Percentiles rank a stretch among this genome's conserved stretches.
Conservation (phyloP, 53 echinoderm and acorn worm genomes). For the Echinometra lucunter region DNA sequence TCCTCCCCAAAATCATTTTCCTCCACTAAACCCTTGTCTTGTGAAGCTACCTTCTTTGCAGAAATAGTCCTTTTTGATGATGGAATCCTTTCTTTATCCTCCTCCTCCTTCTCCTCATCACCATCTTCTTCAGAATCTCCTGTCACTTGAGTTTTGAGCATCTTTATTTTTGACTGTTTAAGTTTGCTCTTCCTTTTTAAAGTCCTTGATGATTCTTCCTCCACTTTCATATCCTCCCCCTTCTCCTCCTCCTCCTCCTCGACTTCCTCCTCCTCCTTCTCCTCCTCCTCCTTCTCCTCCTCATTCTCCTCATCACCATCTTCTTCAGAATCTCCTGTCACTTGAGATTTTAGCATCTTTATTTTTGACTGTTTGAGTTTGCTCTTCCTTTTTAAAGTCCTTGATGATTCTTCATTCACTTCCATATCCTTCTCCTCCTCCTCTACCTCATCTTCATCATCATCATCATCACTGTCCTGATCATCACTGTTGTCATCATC, state of each 20-base stretch:
- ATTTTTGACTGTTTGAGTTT: background rate
- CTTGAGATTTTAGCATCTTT: background rate
- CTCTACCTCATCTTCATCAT: background rate
- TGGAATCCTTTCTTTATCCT: background rate
- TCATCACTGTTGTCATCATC: background rate
- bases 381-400: background rate
- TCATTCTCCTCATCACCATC: conserved; percentile 25
- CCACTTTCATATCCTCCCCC: background rate
- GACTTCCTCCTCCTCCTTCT: background rate
- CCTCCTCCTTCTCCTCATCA: conserved; percentile 25
- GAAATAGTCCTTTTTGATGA: background rate
- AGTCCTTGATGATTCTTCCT: background rate
- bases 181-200: background rate
- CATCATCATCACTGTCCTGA: background rate
- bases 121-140: background rate
- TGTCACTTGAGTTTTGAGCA: background rate
- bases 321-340: background rate
- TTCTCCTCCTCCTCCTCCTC: conserved; percentile 34
- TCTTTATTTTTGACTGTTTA: background rate
- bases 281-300: background rate
- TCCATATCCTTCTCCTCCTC: background rate
- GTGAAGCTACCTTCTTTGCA: background rate
- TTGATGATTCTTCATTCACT: background rate
- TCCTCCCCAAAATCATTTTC: background rate
- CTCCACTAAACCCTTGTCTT: background rate